These are phyloP conservation scores for Morpho helenor DNA, from an alignment of 2,888 invertebrate genomes.

Conservation along the genomic window DNA sequence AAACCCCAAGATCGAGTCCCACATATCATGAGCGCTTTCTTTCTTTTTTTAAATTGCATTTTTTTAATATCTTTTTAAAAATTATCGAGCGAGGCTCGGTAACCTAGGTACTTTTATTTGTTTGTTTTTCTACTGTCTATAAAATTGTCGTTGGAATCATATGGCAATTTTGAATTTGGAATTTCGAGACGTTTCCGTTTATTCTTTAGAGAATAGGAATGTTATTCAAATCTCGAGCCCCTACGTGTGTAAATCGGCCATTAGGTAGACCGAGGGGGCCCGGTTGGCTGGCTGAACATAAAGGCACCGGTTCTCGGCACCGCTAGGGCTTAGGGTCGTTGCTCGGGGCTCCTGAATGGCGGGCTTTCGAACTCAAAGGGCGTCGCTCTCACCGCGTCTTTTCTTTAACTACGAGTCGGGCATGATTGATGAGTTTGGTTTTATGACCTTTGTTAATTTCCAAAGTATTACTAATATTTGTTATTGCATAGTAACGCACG, in stretches of 20 bases:
- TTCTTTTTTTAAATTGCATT: too few relatives aligned
- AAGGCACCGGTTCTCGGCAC: slow-evolving; percentile 45
- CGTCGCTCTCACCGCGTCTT: slow-evolving; percentile 53
- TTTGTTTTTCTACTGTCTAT: too few relatives aligned
- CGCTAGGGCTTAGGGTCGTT: slow-evolving; percentile 69
- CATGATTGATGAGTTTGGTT: slow-evolving; percentile 37
- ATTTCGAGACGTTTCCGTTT: not conserved
- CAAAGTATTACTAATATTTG: too few relatives aligned
- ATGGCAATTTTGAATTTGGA: too few relatives aligned
- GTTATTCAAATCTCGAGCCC: slow-evolving; percentile 22
- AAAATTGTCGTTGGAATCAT: too few relatives aligned
- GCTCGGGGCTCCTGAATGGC: slow-evolving; percentile 54
- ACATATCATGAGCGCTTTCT: too few relatives aligned
- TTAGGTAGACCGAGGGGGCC: slow-evolving; percentile 42
- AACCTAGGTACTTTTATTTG: too few relatives aligned
- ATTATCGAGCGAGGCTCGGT: too few relatives aligned
- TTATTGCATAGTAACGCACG: too few relatives aligned
- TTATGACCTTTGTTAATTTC: not conserved
- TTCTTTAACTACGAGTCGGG: slow-evolving; percentile 35
- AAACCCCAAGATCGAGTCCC: too few relatives aligned
- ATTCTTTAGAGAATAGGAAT: not conserved
- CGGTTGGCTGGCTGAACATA: slow-evolving; percentile 35
- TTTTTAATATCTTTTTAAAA: too few relatives aligned
- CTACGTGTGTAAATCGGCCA: slow-evolving; percentile 30
- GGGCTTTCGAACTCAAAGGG: slow-evolving; percentile 54